Conservation (phyloP, 1,140 invertebrate genomes). For the Listronotus oregonensis region DNA sequence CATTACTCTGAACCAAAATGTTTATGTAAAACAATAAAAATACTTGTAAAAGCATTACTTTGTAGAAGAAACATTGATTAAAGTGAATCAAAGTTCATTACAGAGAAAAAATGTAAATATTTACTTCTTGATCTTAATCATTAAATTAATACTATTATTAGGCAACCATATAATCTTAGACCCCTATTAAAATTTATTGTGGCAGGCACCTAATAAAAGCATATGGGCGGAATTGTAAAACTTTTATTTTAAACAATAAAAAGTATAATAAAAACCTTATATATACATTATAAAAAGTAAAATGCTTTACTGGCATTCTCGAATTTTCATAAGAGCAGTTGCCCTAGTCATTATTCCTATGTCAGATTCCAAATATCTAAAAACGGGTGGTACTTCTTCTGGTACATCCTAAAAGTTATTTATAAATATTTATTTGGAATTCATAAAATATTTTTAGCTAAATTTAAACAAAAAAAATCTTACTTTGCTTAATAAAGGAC, state of each 20-base stretch:
- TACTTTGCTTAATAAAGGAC: conserved; percentile 47
- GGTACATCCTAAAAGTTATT: conserved; percentile 40
- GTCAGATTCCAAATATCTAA: conserved; percentile 51
- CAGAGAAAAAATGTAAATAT: neutral
- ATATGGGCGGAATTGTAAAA: no score
- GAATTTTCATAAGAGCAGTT: conserved; percentile 33
- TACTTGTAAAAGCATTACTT: conserved; percentile 6
- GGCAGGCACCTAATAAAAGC: no score
- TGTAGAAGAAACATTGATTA: neutral
- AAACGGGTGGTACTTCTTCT: conserved; percentile 49
- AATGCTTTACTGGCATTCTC: conserved; percentile 2
- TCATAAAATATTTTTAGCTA: no score
- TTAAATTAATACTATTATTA: conserved; percentile 5
- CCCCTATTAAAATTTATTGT: neutral
- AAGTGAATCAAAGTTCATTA: no score
- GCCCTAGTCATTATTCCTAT: conserved; percentile 48
- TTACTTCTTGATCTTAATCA: neutral
- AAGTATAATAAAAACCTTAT: no score
- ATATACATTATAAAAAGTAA: neutral
- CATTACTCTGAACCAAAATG: neutral
- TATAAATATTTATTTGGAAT: conserved; percentile 10
- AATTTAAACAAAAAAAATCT: no score
- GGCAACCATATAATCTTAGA: conserved; percentile 8
- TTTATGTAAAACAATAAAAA: conserved; percentile 2
- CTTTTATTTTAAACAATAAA: no score